Percentiles rank a stretch among this genome's conserved stretches.
phyloP scores from a whole-genome alignment of 1,140 invertebrate species.

The Pogonomyrmex californicus region DNA sequence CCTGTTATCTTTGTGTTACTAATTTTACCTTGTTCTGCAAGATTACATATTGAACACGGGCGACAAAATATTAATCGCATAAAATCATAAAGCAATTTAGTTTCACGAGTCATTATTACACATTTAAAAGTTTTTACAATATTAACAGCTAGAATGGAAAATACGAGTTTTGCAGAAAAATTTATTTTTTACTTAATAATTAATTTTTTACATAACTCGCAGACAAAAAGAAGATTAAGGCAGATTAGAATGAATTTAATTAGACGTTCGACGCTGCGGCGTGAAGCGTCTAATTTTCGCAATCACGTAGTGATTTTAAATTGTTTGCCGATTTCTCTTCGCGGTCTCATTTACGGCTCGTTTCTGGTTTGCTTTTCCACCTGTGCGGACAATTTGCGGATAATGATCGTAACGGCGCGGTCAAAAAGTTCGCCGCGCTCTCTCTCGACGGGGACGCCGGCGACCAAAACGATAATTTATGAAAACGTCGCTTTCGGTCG shows the following conservation, averaged over 20 bases:
- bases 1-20: slow-evolving; percentile 27
- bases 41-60: neutral
- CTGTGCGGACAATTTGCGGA: slow-evolving; percentile 57
- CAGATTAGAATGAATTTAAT: neutral
- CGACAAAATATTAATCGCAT: neutral
- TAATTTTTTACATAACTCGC: neutral
- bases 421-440: slow-evolving; percentile 45
- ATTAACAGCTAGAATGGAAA: neutral
- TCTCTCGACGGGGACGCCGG: neutral
- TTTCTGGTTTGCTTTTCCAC: slow-evolving; percentile 34
- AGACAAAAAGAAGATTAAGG: neutral
- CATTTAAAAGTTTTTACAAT: neutral
- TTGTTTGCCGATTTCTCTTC: slow-evolving; percentile 43
- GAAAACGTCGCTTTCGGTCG: slow-evolving; percentile 61
- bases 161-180: neutral
- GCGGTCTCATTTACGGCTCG: slow-evolving; percentile 15
- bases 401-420: slow-evolving; percentile 44
- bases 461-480: slow-evolving; percentile 64
- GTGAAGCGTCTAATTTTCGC: slow-evolving; percentile 16
- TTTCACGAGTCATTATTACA: neutral
- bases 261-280: neutral
- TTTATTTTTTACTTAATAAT: neutral
- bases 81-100: slow-evolving; percentile 19
- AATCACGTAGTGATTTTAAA: slow-evolving; percentile 13
- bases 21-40: slow-evolving; percentile 28